These are phyloP conservation scores for Dinoponera quadriceps DNA, from an alignment of 1,140 invertebrate genomes.

Conservation along the genomic window DNA sequence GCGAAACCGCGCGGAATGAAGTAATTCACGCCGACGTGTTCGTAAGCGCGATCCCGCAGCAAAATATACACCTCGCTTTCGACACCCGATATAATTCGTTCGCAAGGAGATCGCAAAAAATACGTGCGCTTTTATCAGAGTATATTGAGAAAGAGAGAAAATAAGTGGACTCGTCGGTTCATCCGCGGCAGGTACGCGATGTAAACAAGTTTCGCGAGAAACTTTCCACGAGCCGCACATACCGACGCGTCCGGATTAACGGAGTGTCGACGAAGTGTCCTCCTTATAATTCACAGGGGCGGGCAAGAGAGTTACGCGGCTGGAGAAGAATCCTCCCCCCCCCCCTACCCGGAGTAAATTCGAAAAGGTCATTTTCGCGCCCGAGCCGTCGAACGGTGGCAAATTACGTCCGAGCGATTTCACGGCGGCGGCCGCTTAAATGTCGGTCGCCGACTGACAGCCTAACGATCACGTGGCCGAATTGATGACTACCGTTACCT, in stretches of 20 bases:
- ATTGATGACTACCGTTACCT: conserved; percentile 77
- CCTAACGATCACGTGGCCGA: conserved; percentile 75
- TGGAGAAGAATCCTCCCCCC: conserved; percentile 48
- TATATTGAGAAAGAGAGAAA: neutral
- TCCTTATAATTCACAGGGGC: conserved; percentile 39
- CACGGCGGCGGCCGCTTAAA: conserved; percentile 74
- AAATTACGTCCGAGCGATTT: conserved; percentile 75
- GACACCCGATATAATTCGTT: no score
- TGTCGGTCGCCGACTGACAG: conserved; percentile 76
- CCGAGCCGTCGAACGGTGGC: conserved; percentile 72
- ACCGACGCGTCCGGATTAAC: conserved; percentile 39
- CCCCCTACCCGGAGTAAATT: conserved; percentile 22
- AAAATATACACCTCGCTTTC: neutral
- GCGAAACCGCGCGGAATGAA: neutral
- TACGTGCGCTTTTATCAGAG: conserved; percentile 1
- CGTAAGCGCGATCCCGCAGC: neutral
- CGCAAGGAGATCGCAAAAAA: neutral
- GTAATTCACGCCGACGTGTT: neutral
- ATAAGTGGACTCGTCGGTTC: conserved; percentile 20
- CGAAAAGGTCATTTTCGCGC: conserved; percentile 61
- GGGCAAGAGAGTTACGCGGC: conserved; percentile 15
- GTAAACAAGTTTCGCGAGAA: conserved; percentile 32
- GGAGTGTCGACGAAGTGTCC: conserved; percentile 26
- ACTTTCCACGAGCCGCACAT: conserved; percentile 33
- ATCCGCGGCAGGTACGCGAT: conserved; percentile 5